These are phyloP conservation scores for Scaptomyza tumidula DNA, from an alignment of 2,888 invertebrate genomes.

Conservation along the genomic window DNA sequence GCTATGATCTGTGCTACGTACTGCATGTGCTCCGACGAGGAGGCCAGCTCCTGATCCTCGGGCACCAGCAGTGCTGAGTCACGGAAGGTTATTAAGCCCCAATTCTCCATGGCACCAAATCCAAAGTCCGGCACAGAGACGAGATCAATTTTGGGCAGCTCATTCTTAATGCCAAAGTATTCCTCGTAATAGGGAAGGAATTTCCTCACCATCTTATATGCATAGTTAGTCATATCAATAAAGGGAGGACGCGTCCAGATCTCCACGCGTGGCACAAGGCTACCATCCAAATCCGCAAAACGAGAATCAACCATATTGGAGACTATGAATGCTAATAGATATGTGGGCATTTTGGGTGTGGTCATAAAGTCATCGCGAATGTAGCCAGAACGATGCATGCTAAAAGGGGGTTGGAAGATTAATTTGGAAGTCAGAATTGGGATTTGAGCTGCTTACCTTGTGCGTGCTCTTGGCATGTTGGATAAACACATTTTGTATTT, in stretches of 20 bases:
- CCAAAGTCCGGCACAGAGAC: slow-evolving; percentile 90
- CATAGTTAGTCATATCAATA: slow-evolving; percentile 84
- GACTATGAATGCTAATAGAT: slow-evolving; percentile 88
- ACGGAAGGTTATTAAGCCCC: slow-evolving; percentile 88
- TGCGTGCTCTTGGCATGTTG: slow-evolving; percentile 87
- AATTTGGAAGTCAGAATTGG: not conserved
- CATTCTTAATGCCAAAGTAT: slow-evolving; percentile 88
- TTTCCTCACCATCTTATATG: slow-evolving; percentile 86
- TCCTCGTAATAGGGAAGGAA: slow-evolving; percentile 88
- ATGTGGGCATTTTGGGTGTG: slow-evolving; percentile 90
- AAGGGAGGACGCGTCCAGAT: slow-evolving; percentile 83
- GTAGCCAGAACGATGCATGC: slow-evolving; percentile 85
- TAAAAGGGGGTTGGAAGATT: slow-evolving; percentile 23
- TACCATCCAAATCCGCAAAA: slow-evolving; percentile 72
- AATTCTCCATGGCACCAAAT: slow-evolving; percentile 90
- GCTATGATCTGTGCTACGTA: slow-evolving; percentile 88
- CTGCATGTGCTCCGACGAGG: slow-evolving; percentile 87
- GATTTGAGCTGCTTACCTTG: slow-evolving; percentile 65
- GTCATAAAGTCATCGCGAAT: slow-evolving; percentile 87
- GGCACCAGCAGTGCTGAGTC: slow-evolving; percentile 87
- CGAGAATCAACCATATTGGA: slow-evolving; percentile 85
- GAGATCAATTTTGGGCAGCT: slow-evolving; percentile 89
- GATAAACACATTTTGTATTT: slow-evolving; percentile 85
- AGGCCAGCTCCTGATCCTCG: slow-evolving; percentile 82
- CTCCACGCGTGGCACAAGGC: slow-evolving; percentile 80